Evolutionary conservation across 2,888 invertebrate genomes (phyloP), one percentile per base, ranked within the genome.

Genomic region (Ischnus inquisitorius): DNA sequence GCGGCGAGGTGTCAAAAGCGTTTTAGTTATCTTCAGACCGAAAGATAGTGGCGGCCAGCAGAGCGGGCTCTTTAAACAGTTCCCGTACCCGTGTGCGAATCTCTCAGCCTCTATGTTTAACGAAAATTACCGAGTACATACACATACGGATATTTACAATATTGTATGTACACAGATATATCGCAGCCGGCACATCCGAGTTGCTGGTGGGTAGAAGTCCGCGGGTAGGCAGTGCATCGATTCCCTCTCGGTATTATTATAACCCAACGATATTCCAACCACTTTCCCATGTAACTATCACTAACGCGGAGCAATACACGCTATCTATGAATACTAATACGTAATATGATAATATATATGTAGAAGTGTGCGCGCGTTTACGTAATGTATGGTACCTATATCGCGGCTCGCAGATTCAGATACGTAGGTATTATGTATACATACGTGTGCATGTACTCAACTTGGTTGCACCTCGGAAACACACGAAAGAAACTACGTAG

Each of bases 1-100:
- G 83, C 85, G 80, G 86, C 82, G 83, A 89, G 88, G 90, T 89
- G 90, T 89, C 90, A 90, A 90, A 89, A 89, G 88, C 90, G 88
- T 90, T 90, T 90, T 90, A 90, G 90, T 90, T 89, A 90, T 89
- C 90, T 88, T 16, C 79, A 82, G 80, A 79, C 83, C 83, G 84
- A 79, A 77, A 86, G 89, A 90, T 90, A 88, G 77, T 65, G 51
- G n/a, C 62, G 64, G 39, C 12, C 64, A 57, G 71, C 48, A 72
- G 77, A 57, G 54, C 75, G 48, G 71, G 65, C 65, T 69, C 71
- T 83, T 41, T 60, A 71, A 71, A 68, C 68, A 60, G 62, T 68
- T 62, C 64, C 69, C 43, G 64, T 51, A n/a, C 39, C 12, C 19
- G 46, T 62, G 69, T 25, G 60, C 46, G 62, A 39, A 62, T 22